phyloP scores from a whole-genome alignment of 1,140 invertebrate genomes.

The Cyphomyrmex costatus region DNA sequence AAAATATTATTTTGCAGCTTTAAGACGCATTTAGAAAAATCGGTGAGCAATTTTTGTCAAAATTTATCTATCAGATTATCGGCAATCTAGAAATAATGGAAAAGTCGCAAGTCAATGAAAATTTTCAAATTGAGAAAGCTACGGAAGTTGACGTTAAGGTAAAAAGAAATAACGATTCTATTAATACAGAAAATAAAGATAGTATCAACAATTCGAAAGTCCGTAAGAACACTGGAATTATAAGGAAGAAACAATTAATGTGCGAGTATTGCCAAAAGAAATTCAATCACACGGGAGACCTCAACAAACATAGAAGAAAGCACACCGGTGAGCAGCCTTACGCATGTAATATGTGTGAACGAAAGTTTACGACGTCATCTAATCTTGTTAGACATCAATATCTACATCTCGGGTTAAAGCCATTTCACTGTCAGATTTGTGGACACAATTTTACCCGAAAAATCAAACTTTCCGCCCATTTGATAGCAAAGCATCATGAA shows the following conservation, averaged over 20 bases:
- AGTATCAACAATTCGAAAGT: neutral
- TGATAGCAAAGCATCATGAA: neutral
- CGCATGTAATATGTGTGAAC: conserved; percentile 89
- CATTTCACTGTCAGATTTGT: conserved; percentile 32
- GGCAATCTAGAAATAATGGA: neutral
- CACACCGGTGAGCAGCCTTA: conserved; percentile 94
- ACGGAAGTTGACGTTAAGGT: neutral
- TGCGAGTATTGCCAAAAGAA: conserved; percentile 36
- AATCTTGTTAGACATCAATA: conserved; percentile 41
- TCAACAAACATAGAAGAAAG: conserved; percentile 87
- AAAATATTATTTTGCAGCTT: conserved; percentile 4
- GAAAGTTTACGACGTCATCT: conserved; percentile 23
- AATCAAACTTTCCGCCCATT: conserved; percentile 8
- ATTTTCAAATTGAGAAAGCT: neutral
- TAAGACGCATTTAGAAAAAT: conserved; percentile 34
- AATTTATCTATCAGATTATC: neutral
- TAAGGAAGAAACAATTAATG: neutral
- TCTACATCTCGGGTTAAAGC: conserved; percentile 6
- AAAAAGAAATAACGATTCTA: neutral
- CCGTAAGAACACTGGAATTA: neutral
- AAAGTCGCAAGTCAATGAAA: neutral
- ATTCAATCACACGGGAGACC: conserved; percentile 29
- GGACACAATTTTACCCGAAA: conserved; percentile 8
- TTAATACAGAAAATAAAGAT: neutral
- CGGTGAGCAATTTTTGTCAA: neutral